These are phyloP conservation scores for Spodoptera exigua DNA, from an alignment of 2,888 invertebrate genomes.

Conservation along the genomic window DNA sequence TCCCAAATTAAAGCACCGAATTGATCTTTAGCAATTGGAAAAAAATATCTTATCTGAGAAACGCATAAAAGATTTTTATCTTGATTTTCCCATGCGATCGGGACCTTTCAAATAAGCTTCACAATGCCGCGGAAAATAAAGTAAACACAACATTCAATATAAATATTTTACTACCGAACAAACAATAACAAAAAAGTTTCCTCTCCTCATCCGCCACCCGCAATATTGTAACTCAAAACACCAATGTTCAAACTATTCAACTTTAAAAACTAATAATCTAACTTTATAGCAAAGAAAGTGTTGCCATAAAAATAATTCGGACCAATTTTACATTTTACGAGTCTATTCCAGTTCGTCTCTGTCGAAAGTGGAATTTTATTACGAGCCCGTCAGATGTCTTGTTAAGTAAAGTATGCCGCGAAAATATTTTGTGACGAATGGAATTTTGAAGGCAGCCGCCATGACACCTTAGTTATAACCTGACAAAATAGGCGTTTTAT, in stretches of 20 bases:
- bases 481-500: background rate
- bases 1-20: too few species aligned
- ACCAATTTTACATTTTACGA: constrained; percentile 5
- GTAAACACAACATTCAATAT: too few species aligned
- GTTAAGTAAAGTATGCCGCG: constrained; percentile 19
- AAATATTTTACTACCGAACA: too few species aligned
- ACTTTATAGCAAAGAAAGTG: constrained; percentile 6
- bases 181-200: too few species aligned
- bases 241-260: background rate
- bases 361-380: constrained; percentile 46
- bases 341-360: constrained; percentile 20
- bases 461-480: background rate
- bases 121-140: too few species aligned
- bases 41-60: too few species aligned
- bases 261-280: background rate
- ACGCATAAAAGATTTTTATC: too few species aligned
- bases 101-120: too few species aligned
- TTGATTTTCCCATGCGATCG: too few species aligned
- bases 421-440: constrained; percentile 32
- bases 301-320: constrained; percentile 9
- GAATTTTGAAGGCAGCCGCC: constrained; percentile 16
- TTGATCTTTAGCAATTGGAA: too few species aligned
- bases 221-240: background rate
- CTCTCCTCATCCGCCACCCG: too few species aligned
- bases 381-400: constrained; percentile 34